Conservation (phyloP, 1,140 invertebrate species). For the Hylaeus volcanicus region DNA sequence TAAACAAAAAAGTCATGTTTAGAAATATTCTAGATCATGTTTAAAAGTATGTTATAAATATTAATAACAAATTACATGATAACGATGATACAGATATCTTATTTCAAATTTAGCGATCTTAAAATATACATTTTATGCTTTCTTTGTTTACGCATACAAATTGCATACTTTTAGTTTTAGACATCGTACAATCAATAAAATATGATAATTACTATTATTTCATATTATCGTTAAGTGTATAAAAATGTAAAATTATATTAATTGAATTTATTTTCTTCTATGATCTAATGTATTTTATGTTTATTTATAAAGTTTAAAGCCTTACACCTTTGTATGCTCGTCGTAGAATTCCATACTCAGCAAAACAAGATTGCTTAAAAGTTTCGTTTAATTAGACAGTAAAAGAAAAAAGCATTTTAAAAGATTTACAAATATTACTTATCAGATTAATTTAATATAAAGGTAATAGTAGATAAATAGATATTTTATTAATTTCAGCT, state of each 20-base stretch:
- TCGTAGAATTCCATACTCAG: not conserved
- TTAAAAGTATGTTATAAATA: not conserved
- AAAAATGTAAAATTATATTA: slow-evolving; percentile 14
- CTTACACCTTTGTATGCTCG: not conserved
- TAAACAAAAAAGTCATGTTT: slow-evolving; percentile 14
- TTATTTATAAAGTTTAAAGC: not conserved
- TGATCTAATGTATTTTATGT: not conserved
- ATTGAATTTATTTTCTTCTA: slow-evolving; percentile 15
- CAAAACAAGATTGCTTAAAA: not conserved
- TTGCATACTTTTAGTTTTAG: not conserved
- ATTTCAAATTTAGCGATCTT: slow-evolving; percentile 1
- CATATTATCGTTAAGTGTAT: slow-evolving; percentile 4
- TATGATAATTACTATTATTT: slow-evolving; percentile 10
- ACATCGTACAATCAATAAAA: not conserved
- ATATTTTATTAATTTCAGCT: too few species aligned
- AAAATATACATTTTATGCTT: not conserved
- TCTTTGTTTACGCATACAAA: not conserved
- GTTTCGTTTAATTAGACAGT: not conserved
- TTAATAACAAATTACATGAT: not conserved
- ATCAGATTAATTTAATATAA: slow-evolving; percentile 11
- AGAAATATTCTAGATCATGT: slow-evolving; percentile 13
- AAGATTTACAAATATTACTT: not conserved
- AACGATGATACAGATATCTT: not conserved
- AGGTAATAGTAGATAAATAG: not conserved
- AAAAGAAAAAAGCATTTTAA: not conserved